Evolutionary conservation across 2,113 vertebrate species (phyloP), one percentile per base, ranked within the genome.

Genomic region (Rallus limicola): DNA sequence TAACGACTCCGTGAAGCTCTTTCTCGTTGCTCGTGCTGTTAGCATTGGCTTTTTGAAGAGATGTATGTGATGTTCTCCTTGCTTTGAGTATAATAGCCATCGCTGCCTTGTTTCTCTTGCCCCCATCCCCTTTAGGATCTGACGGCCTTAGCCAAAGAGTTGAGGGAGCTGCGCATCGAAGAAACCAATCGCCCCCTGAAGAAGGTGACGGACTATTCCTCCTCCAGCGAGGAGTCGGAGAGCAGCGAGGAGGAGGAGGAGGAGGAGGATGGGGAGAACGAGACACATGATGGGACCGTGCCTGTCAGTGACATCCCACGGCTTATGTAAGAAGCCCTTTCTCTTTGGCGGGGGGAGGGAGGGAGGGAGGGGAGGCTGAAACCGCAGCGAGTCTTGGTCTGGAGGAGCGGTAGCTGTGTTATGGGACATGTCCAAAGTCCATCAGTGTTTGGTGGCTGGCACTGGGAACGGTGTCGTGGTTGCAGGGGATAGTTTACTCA

Each of bases 121-220:
- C 92, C 77, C 83, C 95, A 82, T 96, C 87, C 95, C 87, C 93
- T 91, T 5, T 97, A 99, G 99, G 99, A 99, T 86, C 98, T 99
- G 98, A 99, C 99, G 14, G 99, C 99, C 60, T 97, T 99, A 97
- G 99, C 99, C 95, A 99, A 99, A 98, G 99, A 99, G 97, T 96
- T 99, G 82, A 95, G 99, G 65, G 99, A 99, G 97, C 98, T 99
- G 84, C 98, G 99, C 19, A 99, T 99, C 46, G 99, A 99, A 25
- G 99, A 99, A 74, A 99, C 99, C 53, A 99, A 99, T 84, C 99
- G 99, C 1, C 99, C 99, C 6, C 98, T 99, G 7, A 99, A 99
- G 97, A 99, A 99, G 95, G 99, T 99, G 97, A 99, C 99, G 0
- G 99, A 99, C 97, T 99, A 99, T 95, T 99, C 99, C 16, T 99